A percentile compares a stretch with the other conserved stretches of the same genome.
Conservation (phyloP, 2,888 invertebrate species). For the Plutella xylostella region DNA sequence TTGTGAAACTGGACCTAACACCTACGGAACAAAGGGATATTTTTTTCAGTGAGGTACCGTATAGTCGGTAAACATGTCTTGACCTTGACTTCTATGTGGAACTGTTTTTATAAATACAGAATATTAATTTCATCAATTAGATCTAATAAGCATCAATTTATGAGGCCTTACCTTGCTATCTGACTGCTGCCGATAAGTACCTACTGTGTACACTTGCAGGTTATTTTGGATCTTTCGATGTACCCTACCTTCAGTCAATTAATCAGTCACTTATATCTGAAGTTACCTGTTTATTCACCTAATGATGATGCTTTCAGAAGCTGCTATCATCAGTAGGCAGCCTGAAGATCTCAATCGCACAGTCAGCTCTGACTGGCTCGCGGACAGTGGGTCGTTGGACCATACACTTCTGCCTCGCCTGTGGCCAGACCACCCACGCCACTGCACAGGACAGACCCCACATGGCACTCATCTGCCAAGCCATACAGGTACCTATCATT, state of each 20-base stretch:
- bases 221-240: neutral
- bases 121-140: neutral
- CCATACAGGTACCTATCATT: constrained; percentile 64
- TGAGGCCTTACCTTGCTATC: too few species aligned
- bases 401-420: constrained; percentile 73
- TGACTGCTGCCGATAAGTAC: neutral
- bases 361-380: constrained; percentile 68
- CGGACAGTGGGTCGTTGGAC: constrained; percentile 71
- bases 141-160: too few species aligned
- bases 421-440: constrained; percentile 74
- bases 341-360: constrained; percentile 64
- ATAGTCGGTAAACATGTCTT: constrained; percentile 51
- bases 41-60: constrained; percentile 75
- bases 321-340: constrained; percentile 60
- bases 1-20: constrained; percentile 68
- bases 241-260: neutral
- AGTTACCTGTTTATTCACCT: too few species aligned
- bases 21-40: constrained; percentile 71
- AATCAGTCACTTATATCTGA: neutral
- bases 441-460: constrained; percentile 61
- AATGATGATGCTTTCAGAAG: constrained; percentile 44
- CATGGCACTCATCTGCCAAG: constrained; percentile 67
- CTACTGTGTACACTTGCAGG: neutral
- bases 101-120: constrained; percentile 18
- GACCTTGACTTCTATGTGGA: constrained; percentile 53